Conservation (phyloP, 1,140 invertebrate species). For the Bombus confusus region DNA sequence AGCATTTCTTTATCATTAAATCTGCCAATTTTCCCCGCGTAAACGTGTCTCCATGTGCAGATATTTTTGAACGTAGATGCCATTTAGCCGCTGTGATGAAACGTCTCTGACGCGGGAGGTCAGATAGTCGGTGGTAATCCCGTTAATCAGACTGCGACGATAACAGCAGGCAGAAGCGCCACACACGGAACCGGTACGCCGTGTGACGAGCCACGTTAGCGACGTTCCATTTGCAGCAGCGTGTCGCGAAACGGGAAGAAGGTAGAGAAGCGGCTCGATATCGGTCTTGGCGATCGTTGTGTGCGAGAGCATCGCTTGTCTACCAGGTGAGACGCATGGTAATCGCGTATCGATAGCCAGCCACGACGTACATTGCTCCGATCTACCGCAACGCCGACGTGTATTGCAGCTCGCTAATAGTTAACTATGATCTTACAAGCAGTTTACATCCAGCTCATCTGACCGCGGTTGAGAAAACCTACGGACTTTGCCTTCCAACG, state of each 20-base stretch:
- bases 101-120: neutral
- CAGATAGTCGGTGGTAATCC: neutral
- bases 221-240: slow-evolving; percentile 4
- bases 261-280: neutral
- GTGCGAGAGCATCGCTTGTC: neutral
- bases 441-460: slow-evolving; percentile 32
- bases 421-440: slow-evolving; percentile 53
- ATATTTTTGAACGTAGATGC: neutral
- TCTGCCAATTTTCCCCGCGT: neutral
- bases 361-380: slow-evolving; percentile 17
- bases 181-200: neutral
- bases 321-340: slow-evolving; percentile 17
- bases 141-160: slow-evolving; percentile 16
- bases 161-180: neutral
- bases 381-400: slow-evolving; percentile 27
- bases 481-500: neutral
- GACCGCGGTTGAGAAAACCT: slow-evolving; percentile 34
- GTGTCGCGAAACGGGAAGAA: neutral
- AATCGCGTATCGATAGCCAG: slow-evolving; percentile 32
- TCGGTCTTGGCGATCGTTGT: slow-evolving; percentile 2
- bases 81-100: too few species aligned
- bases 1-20: neutral
- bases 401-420: slow-evolving; percentile 42
- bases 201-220: slow-evolving; percentile 3
- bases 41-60: neutral